Evolutionary conservation across 2,888 invertebrate species (phyloP).

Genomic region (Cyaniris semiargus): DNA sequence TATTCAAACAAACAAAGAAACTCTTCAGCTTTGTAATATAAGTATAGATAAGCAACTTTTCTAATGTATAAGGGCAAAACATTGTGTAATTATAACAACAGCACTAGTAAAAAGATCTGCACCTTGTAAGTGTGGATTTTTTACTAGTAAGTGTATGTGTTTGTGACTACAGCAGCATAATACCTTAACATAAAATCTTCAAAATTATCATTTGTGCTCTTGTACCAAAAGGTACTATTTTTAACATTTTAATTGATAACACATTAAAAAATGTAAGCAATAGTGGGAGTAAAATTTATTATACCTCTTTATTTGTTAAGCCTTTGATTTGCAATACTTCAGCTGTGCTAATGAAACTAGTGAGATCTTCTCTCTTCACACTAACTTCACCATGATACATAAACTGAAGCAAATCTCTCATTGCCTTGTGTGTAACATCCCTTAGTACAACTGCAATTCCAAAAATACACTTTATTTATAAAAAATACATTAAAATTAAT

Average conservation of each 20-base stretch:
- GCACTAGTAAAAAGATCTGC: not conserved
- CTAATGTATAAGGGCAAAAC: no score
- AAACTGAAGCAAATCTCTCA: conserved; percentile 86
- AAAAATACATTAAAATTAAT: not conserved
- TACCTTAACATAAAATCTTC: not conserved
- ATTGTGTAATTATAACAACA: not conserved
- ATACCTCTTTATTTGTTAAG: conserved; percentile 81
- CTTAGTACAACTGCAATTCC: conserved; percentile 82
- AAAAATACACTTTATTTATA: not conserved
- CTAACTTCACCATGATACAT: conserved; percentile 90
- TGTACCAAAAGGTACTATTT: not conserved
- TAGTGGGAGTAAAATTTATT: not conserved
- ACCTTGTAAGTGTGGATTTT: not conserved
- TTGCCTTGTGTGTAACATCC: conserved; percentile 85
- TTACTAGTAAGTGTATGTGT: not conserved
- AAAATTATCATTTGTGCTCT: not conserved
- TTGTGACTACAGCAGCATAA: not conserved
- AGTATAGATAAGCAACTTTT: no score
- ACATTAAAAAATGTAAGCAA: not conserved
- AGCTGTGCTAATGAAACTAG: conserved; percentile 86
- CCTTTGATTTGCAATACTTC: conserved; percentile 88
- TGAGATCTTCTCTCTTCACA: conserved; percentile 86
- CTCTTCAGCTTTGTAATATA: no score
- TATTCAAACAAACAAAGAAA: no score
- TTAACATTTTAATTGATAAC: no score